These are phyloP conservation scores for Brachynemurus nebulosus DNA, from an alignment of 2,888 invertebrate species.

Conservation along the genomic window DNA sequence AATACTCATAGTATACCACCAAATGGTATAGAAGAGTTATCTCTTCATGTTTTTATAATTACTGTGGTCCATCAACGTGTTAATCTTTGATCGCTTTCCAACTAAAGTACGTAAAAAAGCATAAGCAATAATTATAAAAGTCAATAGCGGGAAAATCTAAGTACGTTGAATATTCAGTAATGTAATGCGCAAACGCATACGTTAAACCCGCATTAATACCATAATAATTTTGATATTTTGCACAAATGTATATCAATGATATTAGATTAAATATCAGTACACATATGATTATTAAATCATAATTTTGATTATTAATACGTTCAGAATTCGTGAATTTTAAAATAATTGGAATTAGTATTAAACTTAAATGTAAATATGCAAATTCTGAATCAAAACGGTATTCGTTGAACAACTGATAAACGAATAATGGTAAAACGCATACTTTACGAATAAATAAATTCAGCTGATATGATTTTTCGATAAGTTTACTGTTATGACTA, in stretches of 20 bases:
- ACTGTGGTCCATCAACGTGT: no score
- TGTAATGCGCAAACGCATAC: constrained; percentile 26
- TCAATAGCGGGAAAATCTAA: constrained; percentile 27
- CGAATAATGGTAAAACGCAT: constrained; percentile 4
- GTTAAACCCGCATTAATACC: constrained; percentile 21
- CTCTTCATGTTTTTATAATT: no score
- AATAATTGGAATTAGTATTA: neutral
- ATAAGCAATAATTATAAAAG: constrained; percentile 29
- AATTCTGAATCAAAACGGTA: neutral
- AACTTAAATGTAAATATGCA: constrained; percentile 4
- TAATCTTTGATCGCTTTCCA: constrained; percentile 21
- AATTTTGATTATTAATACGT: no score
- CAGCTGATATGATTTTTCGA: neutral
- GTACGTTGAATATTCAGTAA: constrained; percentile 22
- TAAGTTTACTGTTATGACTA: no score
- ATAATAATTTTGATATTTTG: constrained; percentile 25
- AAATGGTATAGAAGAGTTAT: no score
- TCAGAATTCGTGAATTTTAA: no score
- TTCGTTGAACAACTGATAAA: neutral
- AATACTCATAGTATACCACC: no score
- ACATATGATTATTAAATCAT: no score
- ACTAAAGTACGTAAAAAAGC: constrained; percentile 29
- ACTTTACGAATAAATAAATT: neutral
- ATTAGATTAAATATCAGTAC: no score
- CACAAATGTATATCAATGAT: constrained; percentile 23